phyloP scores from a whole-genome alignment of 2,888 invertebrate genomes.

The Callyntrura guangdongensis region DNA sequence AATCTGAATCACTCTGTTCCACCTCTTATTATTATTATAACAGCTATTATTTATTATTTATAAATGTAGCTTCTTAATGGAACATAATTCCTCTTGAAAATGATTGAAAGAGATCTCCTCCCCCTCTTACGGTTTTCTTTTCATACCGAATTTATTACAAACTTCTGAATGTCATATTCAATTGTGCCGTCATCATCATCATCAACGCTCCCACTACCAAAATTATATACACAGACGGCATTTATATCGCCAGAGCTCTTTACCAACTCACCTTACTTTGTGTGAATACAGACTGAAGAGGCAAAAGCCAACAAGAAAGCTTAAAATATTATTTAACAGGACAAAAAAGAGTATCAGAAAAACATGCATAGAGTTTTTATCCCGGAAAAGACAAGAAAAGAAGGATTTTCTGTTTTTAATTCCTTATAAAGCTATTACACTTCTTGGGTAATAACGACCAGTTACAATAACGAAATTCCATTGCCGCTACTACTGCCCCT shows the following conservation, averaged over 20 bases:
- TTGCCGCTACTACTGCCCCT: too few species aligned
- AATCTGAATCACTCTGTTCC: conserved; percentile 2
- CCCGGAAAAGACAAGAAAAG: conserved; percentile 57
- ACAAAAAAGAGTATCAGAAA: conserved; percentile 14
- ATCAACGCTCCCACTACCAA: background rate
- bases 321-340: background rate
- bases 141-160: conserved; percentile 74
- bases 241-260: background rate
- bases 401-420: conserved; percentile 64
- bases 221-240: background rate
- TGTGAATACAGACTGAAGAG: background rate
- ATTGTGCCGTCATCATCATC: conserved; percentile 73
- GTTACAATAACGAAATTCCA: conserved; percentile 18
- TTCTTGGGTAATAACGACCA: conserved; percentile 40
- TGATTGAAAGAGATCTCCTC: conserved; percentile 75
- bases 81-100: conserved; percentile 71
- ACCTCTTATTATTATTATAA: conserved; percentile 44
- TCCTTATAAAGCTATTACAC: conserved; percentile 63
- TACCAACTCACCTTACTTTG: background rate
- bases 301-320: conserved; percentile 13
- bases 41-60: conserved; percentile 71
- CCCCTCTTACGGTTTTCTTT: conserved; percentile 74
- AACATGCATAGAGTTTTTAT: conserved; percentile 26
- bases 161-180: conserved; percentile 77
- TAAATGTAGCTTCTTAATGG: conserved; percentile 77